Evolutionary conservation across 2,888 invertebrate species (phyloP).

Genomic region (Drosophila leonis): DNA sequence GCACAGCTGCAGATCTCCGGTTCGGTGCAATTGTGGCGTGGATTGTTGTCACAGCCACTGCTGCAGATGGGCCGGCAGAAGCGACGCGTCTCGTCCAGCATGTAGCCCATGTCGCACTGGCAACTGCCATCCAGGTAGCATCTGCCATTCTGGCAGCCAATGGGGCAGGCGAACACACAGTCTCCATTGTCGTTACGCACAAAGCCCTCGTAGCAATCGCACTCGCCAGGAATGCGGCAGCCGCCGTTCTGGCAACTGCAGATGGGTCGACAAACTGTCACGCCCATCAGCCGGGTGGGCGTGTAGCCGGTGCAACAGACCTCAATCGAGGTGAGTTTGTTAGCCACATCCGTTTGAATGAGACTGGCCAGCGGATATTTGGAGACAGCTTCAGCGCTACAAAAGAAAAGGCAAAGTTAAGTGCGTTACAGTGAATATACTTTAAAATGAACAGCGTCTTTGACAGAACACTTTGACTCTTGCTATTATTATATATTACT

Average conservation of each 20-base stretch:
- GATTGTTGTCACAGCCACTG: conserved; percentile 71
- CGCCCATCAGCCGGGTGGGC: conserved; percentile 60
- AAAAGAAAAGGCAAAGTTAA: neutral
- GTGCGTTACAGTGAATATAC: neutral
- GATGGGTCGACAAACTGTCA: conserved; percentile 74
- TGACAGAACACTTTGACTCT: neutral
- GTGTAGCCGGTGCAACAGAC: conserved; percentile 90
- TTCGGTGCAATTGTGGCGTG: conserved; percentile 81
- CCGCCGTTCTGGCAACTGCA: conserved; percentile 81
- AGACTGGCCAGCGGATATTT: conserved; percentile 68
- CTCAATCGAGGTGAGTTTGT: conserved; percentile 88
- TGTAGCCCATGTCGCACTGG: conserved; percentile 88
- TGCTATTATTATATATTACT: neutral
- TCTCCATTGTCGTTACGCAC: conserved; percentile 82
- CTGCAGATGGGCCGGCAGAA: conserved; percentile 88
- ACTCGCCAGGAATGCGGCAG: conserved; percentile 77
- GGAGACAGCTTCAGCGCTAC: conserved; percentile 74
- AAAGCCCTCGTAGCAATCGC: conserved; percentile 82
- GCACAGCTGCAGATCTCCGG: conserved; percentile 85
- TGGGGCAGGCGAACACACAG: conserved; percentile 83
- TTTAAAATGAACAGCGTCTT: no score
- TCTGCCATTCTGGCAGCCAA: conserved; percentile 87
- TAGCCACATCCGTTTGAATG: conserved; percentile 84
- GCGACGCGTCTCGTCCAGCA: conserved; percentile 87
- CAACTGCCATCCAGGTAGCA: conserved; percentile 88